phyloP scores from a whole-genome alignment of 2,888 invertebrate species.

The Leptinotarsa tumamoca region DNA sequence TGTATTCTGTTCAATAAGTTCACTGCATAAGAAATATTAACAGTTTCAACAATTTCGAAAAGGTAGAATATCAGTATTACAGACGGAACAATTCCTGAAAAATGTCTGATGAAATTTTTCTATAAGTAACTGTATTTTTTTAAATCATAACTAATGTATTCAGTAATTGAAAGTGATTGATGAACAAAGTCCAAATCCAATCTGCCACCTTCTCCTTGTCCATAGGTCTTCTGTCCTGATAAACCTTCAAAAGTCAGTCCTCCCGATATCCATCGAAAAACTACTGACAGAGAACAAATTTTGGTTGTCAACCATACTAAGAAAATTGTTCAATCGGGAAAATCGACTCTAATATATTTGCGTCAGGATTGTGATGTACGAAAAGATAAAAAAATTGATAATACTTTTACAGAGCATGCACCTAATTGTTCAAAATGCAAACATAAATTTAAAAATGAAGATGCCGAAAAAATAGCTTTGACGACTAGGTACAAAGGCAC shows the following conservation, averaged over 20 bases:
- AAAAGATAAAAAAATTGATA: conserved; percentile 31
- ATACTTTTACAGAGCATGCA: conserved; percentile 36
- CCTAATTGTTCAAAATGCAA: conserved; percentile 46
- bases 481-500: neutral
- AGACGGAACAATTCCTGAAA: too few relatives aligned
- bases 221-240: conserved; percentile 49
- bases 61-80: too few relatives aligned
- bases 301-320: conserved; percentile 52
- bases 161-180: neutral
- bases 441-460: conserved; percentile 38
- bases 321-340: conserved; percentile 45
- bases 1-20: neutral
- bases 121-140: too few relatives aligned
- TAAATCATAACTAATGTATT: neutral
- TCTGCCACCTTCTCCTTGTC: conserved; percentile 11
- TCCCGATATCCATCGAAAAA: conserved; percentile 24
- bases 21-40: neutral
- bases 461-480: conserved; percentile 17
- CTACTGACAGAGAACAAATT: conserved; percentile 41
- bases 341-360: conserved; percentile 46
- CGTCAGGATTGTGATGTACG: conserved; percentile 34
- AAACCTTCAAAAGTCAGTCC: conserved; percentile 42
- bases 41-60: too few relatives aligned
- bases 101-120: too few relatives aligned
- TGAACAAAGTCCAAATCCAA: conserved; percentile 9